Base-by-base conservation (phyloP, 1,140 invertebrate genomes). In the Drosophila sechellia region DNA sequence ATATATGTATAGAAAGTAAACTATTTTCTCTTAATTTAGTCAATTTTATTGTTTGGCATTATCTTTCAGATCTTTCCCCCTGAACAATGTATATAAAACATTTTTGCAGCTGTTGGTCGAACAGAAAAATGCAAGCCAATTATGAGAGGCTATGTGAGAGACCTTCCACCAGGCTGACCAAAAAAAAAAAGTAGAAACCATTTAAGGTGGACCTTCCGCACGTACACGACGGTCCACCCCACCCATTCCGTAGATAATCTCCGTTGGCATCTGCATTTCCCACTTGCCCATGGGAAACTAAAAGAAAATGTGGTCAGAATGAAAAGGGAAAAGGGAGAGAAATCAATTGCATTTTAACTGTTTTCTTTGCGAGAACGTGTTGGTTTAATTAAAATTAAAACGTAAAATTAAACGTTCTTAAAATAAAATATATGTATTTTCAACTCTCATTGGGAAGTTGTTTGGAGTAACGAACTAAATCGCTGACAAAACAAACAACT, bases 311-410 rank as follows among this genome's bases (percentile, higher is more conserved):
- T 54, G 27, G 13, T 15, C 0, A 5, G 25, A 40, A 63, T 20
- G 12, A 22, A 22, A 22, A 22, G 20, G n/a, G 6, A 13, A 27
- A 25, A 37, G 11, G 48, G 12, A 68, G 20, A 49, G 65, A 71
- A 81, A 80, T 80, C 78, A 81, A 81, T 81, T 81, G 73, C 50
- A 71, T 45, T 65, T 74, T 42, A 74, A 57, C 73, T 50, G 20
- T 34, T 17, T 3, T 15, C 3, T 12, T 34, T 34, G 48, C 20
- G 45, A 4, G 45, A 4, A 6, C 5, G 2, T 12, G 34, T 63
- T 68, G 5, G 25, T 27, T 27, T 27, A 27, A 27, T 27, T 27
- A 11, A 15, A 22, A 20, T 45, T 43, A 46, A 22, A 22, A 22
- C 3, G 35, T 37, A 17, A 17, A 17, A 17, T 17, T 17, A 17